Percentiles rank a stretch among this genome's conserved stretches.
Evolutionary conservation across 2,113 vertebrate species (phyloP).

Genomic region (Rutilus rutilus): DNA sequence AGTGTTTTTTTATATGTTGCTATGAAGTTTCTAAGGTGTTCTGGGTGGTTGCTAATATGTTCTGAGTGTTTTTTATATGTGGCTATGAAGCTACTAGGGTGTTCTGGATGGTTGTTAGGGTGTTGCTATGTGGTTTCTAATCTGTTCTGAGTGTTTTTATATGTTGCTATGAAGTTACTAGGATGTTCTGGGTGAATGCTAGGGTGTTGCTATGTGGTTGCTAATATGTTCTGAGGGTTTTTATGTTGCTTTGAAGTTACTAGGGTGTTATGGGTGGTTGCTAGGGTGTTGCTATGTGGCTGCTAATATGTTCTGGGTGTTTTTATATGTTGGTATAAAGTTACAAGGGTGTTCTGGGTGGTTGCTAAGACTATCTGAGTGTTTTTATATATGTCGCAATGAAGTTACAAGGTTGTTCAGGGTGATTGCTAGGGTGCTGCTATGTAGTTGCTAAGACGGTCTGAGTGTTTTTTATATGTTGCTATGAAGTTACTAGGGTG

Average conservation of each 20-base stretch:
- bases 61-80: background rate
- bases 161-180: background rate
- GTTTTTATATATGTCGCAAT: background rate
- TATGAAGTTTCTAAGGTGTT: background rate
- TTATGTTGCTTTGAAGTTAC: too few relatives aligned
- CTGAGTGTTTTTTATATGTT: too few relatives aligned
- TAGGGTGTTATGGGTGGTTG: too few relatives aligned
- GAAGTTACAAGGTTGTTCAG: background rate
- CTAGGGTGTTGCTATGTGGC: too few relatives aligned
- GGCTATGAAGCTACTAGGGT: background rate
- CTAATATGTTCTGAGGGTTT: background rate
- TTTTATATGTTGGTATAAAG: background rate
- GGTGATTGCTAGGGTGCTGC: background rate
- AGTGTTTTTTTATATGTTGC: background rate
- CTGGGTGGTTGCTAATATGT: background rate
- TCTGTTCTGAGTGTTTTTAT: background rate
- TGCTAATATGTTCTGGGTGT: background rate
- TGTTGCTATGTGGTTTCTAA: background rate
- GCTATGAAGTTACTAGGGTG: too few relatives aligned
- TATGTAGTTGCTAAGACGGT: too few relatives aligned
- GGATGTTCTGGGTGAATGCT: background rate
- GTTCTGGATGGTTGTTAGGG: background rate
- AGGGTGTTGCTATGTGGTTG: background rate
- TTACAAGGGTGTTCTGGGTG: background rate
- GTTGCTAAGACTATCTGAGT: background rate